Percentiles rank a stretch among this genome's conserved stretches.
Conservation (phyloP, 2,888 invertebrate genomes). For the Dynastes tityus region DNA sequence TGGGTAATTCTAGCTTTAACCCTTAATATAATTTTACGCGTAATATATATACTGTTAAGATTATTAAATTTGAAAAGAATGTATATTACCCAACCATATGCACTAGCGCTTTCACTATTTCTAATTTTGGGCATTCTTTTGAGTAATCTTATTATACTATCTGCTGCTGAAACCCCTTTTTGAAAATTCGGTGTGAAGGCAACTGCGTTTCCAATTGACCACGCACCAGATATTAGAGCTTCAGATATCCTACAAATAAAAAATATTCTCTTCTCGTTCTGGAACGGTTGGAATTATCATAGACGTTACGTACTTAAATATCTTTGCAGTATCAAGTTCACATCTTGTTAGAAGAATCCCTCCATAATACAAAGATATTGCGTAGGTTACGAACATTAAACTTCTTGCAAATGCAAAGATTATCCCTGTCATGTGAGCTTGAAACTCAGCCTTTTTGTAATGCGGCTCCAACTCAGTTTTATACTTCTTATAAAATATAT, state of each 20-base stretch:
- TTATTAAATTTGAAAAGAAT: neutral
- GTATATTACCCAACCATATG: slow-evolving; percentile 65
- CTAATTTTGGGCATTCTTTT: slow-evolving; percentile 76
- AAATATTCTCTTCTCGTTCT: neutral
- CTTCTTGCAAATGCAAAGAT: slow-evolving; percentile 80
- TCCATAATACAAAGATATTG: slow-evolving; percentile 77
- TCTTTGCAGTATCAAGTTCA: slow-evolving; percentile 73
- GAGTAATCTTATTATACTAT: slow-evolving; percentile 78
- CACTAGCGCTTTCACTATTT: slow-evolving; percentile 63
- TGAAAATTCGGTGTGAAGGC: slow-evolving; percentile 88
- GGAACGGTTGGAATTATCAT: neutral
- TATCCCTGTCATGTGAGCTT: slow-evolving; percentile 77
- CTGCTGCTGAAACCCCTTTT: slow-evolving; percentile 83
- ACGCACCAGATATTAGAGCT: slow-evolving; percentile 81
- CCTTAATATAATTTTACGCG: no score
- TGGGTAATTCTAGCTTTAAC: no score
- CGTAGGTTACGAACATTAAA: slow-evolving; percentile 74
- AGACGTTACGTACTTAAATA: slow-evolving; percentile 79
- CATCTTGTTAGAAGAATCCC: slow-evolving; percentile 78
- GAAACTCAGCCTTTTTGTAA: slow-evolving; percentile 72
- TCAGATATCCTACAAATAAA: slow-evolving; percentile 77
- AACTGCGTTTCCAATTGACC: slow-evolving; percentile 78
- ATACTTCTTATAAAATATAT: slow-evolving; percentile 76
- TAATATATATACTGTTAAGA: no score
- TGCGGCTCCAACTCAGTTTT: slow-evolving; percentile 74